A percentile compares a stretch with the other conserved stretches of the same genome.
Evolutionary conservation across 2,113 vertebrate genomes (phyloP).

Genomic region (Pedionomus torquatus): DNA sequence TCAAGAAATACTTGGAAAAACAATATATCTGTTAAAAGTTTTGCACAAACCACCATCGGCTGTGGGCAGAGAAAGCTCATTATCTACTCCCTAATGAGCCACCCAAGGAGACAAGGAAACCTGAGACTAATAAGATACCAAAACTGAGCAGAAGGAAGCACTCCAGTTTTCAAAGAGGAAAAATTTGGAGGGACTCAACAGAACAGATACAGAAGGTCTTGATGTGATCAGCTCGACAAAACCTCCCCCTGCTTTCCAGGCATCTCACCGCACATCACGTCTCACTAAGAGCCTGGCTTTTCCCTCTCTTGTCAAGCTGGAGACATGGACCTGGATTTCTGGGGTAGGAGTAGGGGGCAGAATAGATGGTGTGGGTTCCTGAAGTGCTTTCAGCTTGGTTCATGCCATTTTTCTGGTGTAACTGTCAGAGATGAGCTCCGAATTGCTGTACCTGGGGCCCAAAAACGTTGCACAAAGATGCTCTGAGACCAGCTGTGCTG

Average conservation of each 20-base stretch:
- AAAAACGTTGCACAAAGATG: not conserved
- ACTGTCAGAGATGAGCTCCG: not conserved
- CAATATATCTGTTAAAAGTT: not conserved
- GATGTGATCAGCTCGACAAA: not conserved
- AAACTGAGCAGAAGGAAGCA: not conserved
- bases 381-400: not conserved
- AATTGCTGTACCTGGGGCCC: not conserved
- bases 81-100: slow-evolving; percentile 46
- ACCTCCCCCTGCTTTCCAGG: not conserved
- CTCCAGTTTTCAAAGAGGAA: not conserved
- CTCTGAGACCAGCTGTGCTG: rapidly evolving
- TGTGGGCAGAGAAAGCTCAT: slow-evolving; percentile 26
- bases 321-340: not conserved
- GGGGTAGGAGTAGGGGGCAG: not conserved
- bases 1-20: not conserved
- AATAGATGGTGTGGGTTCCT: not conserved
- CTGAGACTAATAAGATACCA: not conserved
- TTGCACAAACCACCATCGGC: not conserved
- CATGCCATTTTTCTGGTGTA: not conserved
- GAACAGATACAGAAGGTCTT: not conserved
- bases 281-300: not conserved
- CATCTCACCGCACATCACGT: rapidly evolving
- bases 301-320: not conserved
- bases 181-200: not conserved
- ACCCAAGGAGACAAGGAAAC: not conserved